Evolutionary conservation across 2,113 vertebrate genomes (phyloP).

Genomic region (Ailuropoda melanoleuca): DNA sequence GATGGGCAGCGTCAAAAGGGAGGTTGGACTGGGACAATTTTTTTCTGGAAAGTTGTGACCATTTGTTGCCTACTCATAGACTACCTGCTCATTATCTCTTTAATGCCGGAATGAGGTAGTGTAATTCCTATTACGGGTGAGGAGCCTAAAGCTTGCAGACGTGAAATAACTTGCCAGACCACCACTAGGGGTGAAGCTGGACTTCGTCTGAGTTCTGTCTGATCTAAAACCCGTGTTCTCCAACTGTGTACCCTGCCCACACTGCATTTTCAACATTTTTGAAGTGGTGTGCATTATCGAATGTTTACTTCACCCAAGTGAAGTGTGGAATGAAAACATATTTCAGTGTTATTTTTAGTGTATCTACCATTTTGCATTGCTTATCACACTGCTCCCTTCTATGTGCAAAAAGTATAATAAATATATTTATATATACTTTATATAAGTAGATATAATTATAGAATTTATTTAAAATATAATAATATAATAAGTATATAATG

Average conservation of each 20-base stretch:
- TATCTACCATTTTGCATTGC: neutral
- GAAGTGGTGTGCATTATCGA: neutral
- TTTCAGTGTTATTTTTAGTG: neutral
- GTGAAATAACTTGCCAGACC: neutral
- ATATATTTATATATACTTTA: neutral
- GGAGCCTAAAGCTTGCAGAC: neutral
- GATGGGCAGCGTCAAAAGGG: neutral
- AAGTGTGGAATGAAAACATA: neutral
- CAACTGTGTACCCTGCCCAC: neutral
- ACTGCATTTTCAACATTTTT: neutral
- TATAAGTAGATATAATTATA: neutral
- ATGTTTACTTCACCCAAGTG: slow-evolving; percentile 8
- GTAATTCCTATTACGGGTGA: neutral
- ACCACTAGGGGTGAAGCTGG: neutral
- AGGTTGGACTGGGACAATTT: neutral
- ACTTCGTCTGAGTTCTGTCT: neutral
- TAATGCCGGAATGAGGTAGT: neutral
- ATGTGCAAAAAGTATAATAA: neutral
- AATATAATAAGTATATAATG: neutral
- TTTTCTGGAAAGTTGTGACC: neutral
- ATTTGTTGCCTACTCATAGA: neutral
- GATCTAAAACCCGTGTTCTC: neutral
- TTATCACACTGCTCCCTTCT: neutral
- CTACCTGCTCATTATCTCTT: neutral
- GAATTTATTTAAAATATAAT: neutral